These are phyloP conservation scores for Halcyon badia DNA, from an alignment of 2,797 vertebrate species.

Conservation along the genomic window DNA sequence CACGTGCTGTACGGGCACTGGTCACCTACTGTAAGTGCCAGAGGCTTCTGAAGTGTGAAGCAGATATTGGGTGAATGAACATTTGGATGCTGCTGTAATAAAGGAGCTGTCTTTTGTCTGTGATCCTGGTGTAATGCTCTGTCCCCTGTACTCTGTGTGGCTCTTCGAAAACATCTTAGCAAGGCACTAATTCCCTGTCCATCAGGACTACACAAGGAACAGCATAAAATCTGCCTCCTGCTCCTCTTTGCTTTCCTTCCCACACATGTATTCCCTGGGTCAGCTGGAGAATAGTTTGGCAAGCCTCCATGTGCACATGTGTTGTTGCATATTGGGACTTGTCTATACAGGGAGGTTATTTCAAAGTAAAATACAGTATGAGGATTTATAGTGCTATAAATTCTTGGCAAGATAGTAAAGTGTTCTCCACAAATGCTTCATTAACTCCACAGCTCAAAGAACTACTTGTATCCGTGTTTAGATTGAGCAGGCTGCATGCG, in stretches of 20 bases:
- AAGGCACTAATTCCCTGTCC: not conserved
- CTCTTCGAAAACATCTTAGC: not conserved
- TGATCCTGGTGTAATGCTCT: not conserved
- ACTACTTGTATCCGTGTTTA: not conserved
- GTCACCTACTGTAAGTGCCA: not conserved
- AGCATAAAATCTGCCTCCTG: not conserved
- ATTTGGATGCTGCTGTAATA: not conserved
- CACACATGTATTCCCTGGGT: not conserved
- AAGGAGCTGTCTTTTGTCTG: not conserved
- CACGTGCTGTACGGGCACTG: not conserved
- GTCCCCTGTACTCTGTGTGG: rapidly evolving
- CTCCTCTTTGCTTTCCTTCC: not conserved
- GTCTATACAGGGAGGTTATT: not conserved
- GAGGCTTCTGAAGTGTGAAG: not conserved
- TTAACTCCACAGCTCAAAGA: constrained; percentile 3
- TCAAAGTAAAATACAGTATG: not conserved
- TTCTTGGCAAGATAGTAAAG: constrained; percentile 5
- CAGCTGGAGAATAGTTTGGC: not conserved
- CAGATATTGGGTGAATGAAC: not conserved
- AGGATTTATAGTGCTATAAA: constrained; percentile 39
- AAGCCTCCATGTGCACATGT: not conserved
- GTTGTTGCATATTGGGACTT: not conserved
- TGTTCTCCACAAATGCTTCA: constrained; percentile 20
- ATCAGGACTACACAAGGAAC: not conserved
- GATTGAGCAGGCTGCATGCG: not conserved